phyloP scores from a whole-genome alignment of 2,797 vertebrate genomes.

The Pantherophis alleghaniensis region DNA sequence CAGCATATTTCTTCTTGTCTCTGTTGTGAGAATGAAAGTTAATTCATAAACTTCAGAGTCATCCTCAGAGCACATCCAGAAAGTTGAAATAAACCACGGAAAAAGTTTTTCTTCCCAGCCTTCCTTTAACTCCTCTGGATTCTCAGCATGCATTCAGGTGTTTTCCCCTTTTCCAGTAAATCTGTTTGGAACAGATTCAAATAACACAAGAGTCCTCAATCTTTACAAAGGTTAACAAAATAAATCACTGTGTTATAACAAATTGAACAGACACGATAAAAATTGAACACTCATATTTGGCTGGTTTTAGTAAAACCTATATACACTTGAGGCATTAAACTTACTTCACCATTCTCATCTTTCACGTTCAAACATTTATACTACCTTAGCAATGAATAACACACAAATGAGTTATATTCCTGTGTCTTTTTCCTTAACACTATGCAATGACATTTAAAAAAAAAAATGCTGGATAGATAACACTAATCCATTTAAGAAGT shows the following conservation, averaged over 20 bases:
- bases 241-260: not conserved
- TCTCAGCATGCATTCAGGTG: not conserved
- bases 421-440: not conserved
- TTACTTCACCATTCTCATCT: not conserved
- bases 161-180: not conserved
- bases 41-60: not conserved
- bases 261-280: not conserved
- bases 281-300: not conserved
- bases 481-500: not conserved
- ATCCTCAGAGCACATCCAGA: not conserved
- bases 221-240: not conserved
- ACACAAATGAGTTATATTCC: not conserved
- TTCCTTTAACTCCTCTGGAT: not conserved
- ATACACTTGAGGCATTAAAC: not conserved
- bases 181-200: not conserved
- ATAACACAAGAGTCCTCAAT: not conserved
- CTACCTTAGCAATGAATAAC: not conserved
- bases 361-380: not conserved
- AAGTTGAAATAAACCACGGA: not conserved
- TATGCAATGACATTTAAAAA: not conserved
- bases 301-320: not conserved
- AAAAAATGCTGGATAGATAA: not conserved
- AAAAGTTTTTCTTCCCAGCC: not conserved
- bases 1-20: not conserved
- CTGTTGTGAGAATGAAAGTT: not conserved